Base-by-base conservation (phyloP, 2,797 vertebrate genomes). In the Sitta carolinensis region DNA sequence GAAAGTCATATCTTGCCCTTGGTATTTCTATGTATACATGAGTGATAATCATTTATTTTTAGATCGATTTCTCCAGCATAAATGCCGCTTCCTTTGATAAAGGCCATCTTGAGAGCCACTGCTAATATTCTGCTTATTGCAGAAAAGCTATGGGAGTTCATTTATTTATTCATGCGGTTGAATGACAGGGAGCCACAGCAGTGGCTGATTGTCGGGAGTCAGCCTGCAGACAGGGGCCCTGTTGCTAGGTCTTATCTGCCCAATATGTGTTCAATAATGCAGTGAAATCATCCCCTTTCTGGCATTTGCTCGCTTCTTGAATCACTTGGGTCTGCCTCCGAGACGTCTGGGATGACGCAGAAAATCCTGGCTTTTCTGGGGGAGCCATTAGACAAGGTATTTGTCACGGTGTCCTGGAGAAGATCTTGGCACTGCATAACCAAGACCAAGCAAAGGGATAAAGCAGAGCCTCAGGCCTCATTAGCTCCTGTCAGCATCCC, bases 1-100 rank as follows among this genome's bases (percentile, higher is more conserved):
- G 94, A 96, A 95, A 96, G 92, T 93, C 89, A 16, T 88, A 94
- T 92, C 89, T 95, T 95, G 95, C 92, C 95, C 95, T 96, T 94
- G 93, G 93, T 96, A 96, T 96, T 97, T 97, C 87, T 94, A 50
- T 80, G 93, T 90, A 94, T 96, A 90, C 70, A 62, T 78, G 91
- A 95, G 66, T 58, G 84, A 96, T 95, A 95, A 91, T 82, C 1
- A 42, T 54, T 92, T 97, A 96, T 97, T 97, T 96, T 96, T 97
- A 96, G 97, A 86, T 79, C 54, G 40, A 80, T 95, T 94, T 94
- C 75, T 96, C 26, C 74, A 13, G 47, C 87, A 89, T 75, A 95
- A 96, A 94, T 52, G 68, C 88, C 87, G 74, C 80, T 95, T 89
- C 84, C 45, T 92, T 88, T 81, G 80, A 59, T 82, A 96, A 94